Base-by-base conservation (phyloP, 2,888 invertebrate species). In the Drosophila kambysellisi region DNA sequence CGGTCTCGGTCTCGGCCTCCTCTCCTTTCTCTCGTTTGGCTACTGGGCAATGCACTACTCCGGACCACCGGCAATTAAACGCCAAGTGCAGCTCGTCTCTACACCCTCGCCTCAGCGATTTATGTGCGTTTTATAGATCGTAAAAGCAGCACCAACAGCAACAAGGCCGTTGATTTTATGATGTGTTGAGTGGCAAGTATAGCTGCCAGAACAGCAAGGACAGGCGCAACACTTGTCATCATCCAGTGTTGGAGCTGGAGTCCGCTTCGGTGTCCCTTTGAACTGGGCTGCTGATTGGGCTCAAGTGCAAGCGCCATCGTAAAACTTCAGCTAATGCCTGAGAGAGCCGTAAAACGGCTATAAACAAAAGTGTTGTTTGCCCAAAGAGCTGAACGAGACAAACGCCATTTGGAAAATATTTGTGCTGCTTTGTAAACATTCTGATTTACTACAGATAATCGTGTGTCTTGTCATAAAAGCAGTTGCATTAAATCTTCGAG, bases 41-140 rank as follows among this genome's bases (percentile, higher is more conserved):
- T 48, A 39, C 64, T 48, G 62, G 51, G 51, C 50, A 59, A n/a
- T 63, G 66, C 64, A 57, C 48, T 66, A 70, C 39, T 62, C 61
- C 70, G 74, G 58, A 69, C 70, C 70, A 71, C 56, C 76, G 73
- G 59, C 85, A 86, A 90, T 86, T 86, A 86, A 85, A 77, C 71
- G 74, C 68, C 87, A 88, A 80, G 75, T 79, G 79, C 82, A 73
- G 62, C 46, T 53, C 52, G 50, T 41, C 52, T 50, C 64, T 60
- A 57, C 75, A 64, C 60, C 65, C 79, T 60, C 80, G 70, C 76
- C 76, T 63, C 64, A 59, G 68, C 87, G 76, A 80, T 90, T 90
- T 89, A 88, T 87, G 89, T 78, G 59, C 80, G 74, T 90, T 89
- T 89, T 89, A 89, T 86, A 81, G 89, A 89, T 91, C 90, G 89